Evolutionary conservation across 1,140 invertebrate species (phyloP).

Genomic region (Hydropsyche tenuis): DNA sequence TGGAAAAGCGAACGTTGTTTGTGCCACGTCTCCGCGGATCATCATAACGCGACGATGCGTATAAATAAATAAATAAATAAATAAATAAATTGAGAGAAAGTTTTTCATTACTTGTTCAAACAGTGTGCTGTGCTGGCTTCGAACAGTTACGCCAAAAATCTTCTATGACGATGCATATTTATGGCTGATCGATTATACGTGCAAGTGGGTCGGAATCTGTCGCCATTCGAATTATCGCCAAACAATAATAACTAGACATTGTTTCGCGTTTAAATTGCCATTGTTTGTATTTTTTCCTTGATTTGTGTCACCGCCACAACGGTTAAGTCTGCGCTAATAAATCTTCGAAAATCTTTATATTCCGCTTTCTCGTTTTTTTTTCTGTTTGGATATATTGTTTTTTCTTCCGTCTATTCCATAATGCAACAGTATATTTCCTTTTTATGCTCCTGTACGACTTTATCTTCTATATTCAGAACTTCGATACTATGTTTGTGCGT

Average conservation of each 20-base stretch:
- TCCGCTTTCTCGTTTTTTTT: background rate
- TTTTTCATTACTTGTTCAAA: too few relatives aligned
- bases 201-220: constrained; percentile 7
- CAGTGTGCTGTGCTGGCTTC: too few relatives aligned
- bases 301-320: constrained; percentile 1
- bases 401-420: background rate
- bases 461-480: too few relatives aligned
- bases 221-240: background rate
- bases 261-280: background rate
- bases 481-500: too few relatives aligned
- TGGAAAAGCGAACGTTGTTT: constrained; percentile 27
- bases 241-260: constrained; percentile 13
- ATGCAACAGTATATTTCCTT: constrained; percentile 8
- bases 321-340: background rate
- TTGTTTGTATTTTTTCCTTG: background rate
- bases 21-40: background rate
- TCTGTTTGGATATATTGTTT: background rate
- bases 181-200: constrained; percentile 18
- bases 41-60: background rate
- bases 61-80: constrained; percentile 16
- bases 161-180: constrained; percentile 20
- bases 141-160: background rate
- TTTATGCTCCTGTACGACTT: background rate
- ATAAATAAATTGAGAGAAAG: constrained; percentile 11
- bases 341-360: constrained; percentile 2